These are phyloP conservation scores for Columba janthina DNA, from an alignment of 2,113 vertebrate genomes.

Conservation along the genomic window DNA sequence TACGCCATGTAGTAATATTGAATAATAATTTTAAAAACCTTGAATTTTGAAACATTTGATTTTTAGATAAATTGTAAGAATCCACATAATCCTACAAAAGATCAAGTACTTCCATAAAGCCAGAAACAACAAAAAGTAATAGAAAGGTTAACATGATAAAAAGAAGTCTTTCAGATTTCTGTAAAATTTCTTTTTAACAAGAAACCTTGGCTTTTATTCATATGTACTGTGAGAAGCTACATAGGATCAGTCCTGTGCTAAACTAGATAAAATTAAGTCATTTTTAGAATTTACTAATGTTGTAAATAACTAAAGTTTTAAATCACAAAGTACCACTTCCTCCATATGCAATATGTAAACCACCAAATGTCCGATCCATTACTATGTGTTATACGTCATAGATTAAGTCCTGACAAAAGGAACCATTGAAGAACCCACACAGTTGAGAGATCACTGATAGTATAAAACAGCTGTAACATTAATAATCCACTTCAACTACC, in stretches of 20 bases:
- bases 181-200: background rate
- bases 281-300: background rate
- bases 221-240: background rate
- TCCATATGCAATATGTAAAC: background rate
- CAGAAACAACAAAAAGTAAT: background rate
- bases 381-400: background rate
- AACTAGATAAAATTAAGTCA: background rate
- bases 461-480: background rate
- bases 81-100: background rate
- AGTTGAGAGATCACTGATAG: background rate
- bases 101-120: background rate
- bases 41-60: background rate
- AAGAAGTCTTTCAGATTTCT: background rate
- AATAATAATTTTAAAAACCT: background rate
- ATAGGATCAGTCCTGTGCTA: background rate
- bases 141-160: background rate
- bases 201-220: background rate
- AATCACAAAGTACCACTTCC: background rate
- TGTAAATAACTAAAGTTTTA: conserved; percentile 21
- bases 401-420: conserved; percentile 15
- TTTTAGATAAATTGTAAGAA: background rate
- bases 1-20: background rate
- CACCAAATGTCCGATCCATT: background rate
- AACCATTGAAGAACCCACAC: background rate
- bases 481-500: background rate